A percentile compares a stretch with the other conserved stretches of the same genome.
Evolutionary conservation across 1,140 invertebrate genomes (phyloP).

Genomic region (Centruroides vittatus): DNA sequence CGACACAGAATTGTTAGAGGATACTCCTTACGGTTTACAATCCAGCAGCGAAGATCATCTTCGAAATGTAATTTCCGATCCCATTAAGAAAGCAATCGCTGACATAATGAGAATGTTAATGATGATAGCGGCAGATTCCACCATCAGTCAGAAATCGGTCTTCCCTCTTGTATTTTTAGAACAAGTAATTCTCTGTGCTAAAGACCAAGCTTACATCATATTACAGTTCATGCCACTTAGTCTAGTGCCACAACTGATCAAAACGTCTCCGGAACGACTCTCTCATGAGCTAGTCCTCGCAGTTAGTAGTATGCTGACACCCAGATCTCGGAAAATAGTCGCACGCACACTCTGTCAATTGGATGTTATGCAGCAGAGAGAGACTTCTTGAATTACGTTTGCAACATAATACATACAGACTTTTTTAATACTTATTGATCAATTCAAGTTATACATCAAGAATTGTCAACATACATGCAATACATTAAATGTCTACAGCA

Average conservation of each 20-base stretch:
- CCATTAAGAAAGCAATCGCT: conserved; percentile 30
- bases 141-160: conserved; percentile 65
- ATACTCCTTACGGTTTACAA: conserved; percentile 18
- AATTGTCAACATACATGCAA: too few species aligned
- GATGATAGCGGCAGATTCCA: conserved; percentile 54
- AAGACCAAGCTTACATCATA: conserved; percentile 53
- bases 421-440: too few species aligned
- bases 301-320: conserved; percentile 27
- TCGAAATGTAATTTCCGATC: conserved; percentile 23
- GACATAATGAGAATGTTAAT: conserved; percentile 54
- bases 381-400: too few species aligned
- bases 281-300: conserved; percentile 26
- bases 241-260: conserved; percentile 27
- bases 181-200: conserved; percentile 54
- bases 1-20: conserved; percentile 16
- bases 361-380: conserved; percentile 6
- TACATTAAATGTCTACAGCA: too few species aligned
- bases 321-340: conserved; percentile 26
- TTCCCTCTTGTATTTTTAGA: conserved; percentile 74
- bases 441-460: too few species aligned
- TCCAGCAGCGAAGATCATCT: conserved; percentile 12
- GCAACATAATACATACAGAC: too few species aligned
- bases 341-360: conserved; percentile 27
- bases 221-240: conserved; percentile 58
- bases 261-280: conserved; percentile 25